Evolutionary conservation across 2,888 invertebrate genomes (phyloP), one percentile per base, ranked within the genome.

Genomic region (Stenurella melanura): DNA sequence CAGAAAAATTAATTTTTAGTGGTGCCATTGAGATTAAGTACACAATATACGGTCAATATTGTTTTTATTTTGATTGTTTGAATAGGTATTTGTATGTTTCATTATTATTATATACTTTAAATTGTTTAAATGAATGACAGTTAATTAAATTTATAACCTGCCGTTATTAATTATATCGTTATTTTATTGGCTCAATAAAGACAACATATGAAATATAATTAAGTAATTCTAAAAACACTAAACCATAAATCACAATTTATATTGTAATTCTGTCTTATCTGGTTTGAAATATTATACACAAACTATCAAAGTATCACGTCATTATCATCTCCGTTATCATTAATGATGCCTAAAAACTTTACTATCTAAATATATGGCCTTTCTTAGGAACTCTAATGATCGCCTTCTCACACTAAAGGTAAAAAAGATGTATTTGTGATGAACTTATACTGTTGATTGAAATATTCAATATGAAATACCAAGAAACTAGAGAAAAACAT

Each of bases 321-420:
- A n/a, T 34, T 34, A 34, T 50, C 6, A 50, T 15, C 50, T 17
- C 50, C 50, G 50, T 50, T 42, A 50, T 50, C 50, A n/a, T 50
- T 50, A 50, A 50, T 12, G 50, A n/a, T 50, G n/a, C n/a, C n/a
- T 50, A 50, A n/a, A 50, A 50, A 50, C 50, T 50, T 50, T 50
- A 50, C 6, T 50, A 50, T 50, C 50, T 50, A 50, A n/a, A 50
- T n/a, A 50, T n/a, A n/a, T n/a, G 6, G 50, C 50, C n/a, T 50
- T 50, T n/a, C n/a, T 17, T 12, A 50, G n/a, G 50, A 42, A 42
- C 12, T 42, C 30, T 42, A 15, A 12, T 42, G 3, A 12, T 42
- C 2, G 11, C 1, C 42, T 42, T 42, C 11, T 42, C 42, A 42
- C 15, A 42, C 15, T 42, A 4, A 38, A 38, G 11, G 38, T 38